Conservation (phyloP, 1,140 invertebrate species). For the Saccostrea glomerata region DNA sequence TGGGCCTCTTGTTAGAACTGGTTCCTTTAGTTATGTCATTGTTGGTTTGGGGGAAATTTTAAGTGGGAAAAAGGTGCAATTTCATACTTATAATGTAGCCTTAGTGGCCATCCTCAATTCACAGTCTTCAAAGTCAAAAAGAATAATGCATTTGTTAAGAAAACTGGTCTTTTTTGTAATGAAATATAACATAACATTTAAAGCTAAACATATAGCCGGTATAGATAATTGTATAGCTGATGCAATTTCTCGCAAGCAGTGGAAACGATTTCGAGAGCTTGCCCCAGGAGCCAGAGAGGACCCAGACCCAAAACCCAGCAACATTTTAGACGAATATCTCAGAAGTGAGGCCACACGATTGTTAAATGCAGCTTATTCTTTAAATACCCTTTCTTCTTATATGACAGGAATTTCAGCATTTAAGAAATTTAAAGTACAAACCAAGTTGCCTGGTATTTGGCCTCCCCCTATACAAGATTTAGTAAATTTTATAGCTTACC, state of each 20-base stretch:
- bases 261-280: background rate
- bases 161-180: background rate
- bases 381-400: background rate
- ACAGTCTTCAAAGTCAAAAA: background rate
- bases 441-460: background rate
- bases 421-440: background rate
- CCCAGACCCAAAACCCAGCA: background rate
- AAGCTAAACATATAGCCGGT: too few species aligned
- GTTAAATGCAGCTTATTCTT: background rate
- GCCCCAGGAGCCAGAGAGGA: background rate
- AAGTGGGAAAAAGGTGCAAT: background rate
- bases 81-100: background rate
- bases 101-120: background rate
- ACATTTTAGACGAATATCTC: background rate
- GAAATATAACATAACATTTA: too few species aligned
- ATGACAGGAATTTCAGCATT: background rate
- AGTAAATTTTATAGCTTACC: background rate
- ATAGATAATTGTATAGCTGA: background rate
- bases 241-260: background rate
- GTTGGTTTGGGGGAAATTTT: background rate
- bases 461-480: background rate
- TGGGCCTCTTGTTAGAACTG: too few species aligned
- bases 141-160: background rate
- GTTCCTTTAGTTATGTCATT: background rate
- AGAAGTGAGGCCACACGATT: background rate